These are phyloP conservation scores for Magallana angulata DNA, from an alignment of 1,140 invertebrate genomes.

Conservation along the genomic window DNA sequence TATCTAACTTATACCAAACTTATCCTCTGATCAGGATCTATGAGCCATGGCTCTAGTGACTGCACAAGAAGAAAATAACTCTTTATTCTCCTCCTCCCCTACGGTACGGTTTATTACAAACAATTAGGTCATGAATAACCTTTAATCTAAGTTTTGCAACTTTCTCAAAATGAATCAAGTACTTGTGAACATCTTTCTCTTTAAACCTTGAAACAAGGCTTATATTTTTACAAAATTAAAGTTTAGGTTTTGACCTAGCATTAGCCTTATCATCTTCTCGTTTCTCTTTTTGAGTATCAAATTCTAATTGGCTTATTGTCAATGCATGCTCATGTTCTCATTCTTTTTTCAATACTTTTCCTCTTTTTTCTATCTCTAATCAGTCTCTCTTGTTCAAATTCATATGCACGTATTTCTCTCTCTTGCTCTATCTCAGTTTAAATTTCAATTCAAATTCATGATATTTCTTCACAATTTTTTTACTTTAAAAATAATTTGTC, in stretches of 20 bases:
- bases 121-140: conserved; percentile 47
- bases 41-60: conserved; percentile 51
- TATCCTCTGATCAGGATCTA: neutral
- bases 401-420: too few species aligned
- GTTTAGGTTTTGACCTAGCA: too few species aligned
- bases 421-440: too few species aligned
- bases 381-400: too few species aligned
- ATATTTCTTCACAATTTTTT: too few species aligned
- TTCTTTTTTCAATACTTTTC: neutral
- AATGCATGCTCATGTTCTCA: neutral
- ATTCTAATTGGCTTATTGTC: conserved; percentile 22
- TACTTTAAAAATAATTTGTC: too few species aligned
- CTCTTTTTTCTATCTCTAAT: neutral
- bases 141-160: conserved; percentile 55
- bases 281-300: neutral
- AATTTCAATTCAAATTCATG: too few species aligned
- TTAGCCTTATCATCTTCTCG: too few species aligned
- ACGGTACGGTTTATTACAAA: conserved; percentile 45
- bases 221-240: conserved; percentile 40
- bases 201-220: conserved; percentile 54
- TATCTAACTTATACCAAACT: neutral
- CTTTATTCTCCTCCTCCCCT: conserved; percentile 10
- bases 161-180: conserved; percentile 62
- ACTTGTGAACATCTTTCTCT: conserved; percentile 62
- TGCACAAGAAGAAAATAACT: conserved; percentile 56